phyloP scores from a whole-genome alignment of 2,888 invertebrate genomes.

The Epirrhoe alternata region DNA sequence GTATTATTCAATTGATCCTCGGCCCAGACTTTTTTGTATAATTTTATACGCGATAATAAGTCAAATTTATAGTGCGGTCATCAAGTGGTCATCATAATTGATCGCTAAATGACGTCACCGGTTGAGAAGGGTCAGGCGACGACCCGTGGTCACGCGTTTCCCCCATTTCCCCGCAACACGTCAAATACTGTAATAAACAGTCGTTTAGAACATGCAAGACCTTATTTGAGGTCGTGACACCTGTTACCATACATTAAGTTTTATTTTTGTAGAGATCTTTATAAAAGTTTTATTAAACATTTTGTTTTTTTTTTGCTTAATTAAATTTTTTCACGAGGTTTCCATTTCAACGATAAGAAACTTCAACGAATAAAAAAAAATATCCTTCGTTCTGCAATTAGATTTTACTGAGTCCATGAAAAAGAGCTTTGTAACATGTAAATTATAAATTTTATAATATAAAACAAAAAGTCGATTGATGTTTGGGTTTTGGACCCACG shows the following conservation, averaged over 20 bases:
- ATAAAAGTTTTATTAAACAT: neutral
- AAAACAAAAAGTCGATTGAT: neutral
- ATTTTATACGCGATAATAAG: neutral
- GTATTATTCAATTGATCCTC: too few species aligned
- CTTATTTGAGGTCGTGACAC: slow-evolving; percentile 59
- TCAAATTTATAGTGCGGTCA: neutral
- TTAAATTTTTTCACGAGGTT: neutral
- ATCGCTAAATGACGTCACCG: slow-evolving; percentile 18
- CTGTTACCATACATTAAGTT: slow-evolving; percentile 22
- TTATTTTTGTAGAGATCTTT: slow-evolving; percentile 2
- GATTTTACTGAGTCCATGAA: neutral
- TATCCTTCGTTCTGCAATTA: neutral
- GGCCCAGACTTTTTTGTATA: too few species aligned
- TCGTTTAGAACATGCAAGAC: slow-evolving; percentile 63
- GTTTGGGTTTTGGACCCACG: too few species aligned
- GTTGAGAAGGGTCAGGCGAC: slow-evolving; percentile 43
- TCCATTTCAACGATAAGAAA: neutral
- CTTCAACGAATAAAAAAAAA: neutral
- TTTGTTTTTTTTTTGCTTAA: neutral
- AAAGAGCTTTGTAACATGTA: neutral
- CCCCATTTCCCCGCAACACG: slow-evolving; percentile 52
- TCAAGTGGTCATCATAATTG: slow-evolving; percentile 4
- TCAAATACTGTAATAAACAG: slow-evolving; percentile 51
- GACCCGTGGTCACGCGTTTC: slow-evolving; percentile 63
- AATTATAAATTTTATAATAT: neutral